Base-by-base conservation (phyloP, 2,797 vertebrate genomes). In the Periophthalmus magnuspinnatus region DNA sequence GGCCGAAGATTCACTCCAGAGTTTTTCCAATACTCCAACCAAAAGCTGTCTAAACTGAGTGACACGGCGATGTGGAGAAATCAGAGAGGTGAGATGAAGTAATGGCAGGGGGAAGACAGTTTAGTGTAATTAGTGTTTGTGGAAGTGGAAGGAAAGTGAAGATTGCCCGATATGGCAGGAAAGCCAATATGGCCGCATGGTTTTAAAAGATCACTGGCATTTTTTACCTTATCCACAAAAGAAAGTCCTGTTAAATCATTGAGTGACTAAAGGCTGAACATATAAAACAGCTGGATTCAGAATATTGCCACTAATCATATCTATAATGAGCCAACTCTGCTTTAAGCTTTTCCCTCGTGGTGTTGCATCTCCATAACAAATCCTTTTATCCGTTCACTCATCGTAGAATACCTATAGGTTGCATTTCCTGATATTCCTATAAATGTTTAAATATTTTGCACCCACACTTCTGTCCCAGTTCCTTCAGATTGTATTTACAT, bases 1-100 rank as follows among this genome's bases (percentile, higher is more conserved):
- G 8, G 76, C 81, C 74, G 76, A 88, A 88, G 89, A 90, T 86
- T 90, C 85, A 84, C 85, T 85, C 82, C 19, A 28, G 76, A 82
- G 80, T 84, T 83, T 85, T 86, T 34, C 82, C 61, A 81, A 79
- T 80, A 79, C 74, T 84, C 77, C 47, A 84, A 83, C 75, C 79
- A 74, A 86, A 65, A 84, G 81, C 78, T 84, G 80, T 89, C 84
- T 78, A 86, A 75, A 84, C 55, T 65, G 74, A 87, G 69, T 75
- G 81, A 71, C 71, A 79, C 52, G 47, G 68, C 55, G 34, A 81
- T 45, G 13, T 45, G 13, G 41, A 45, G 41, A 45, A 45, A 45
- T 81, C 75, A 82, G 66, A 33, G 24, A 47, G 60, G 56, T 66
- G 63, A 17, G 19, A 55, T 57, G 73, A 75, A 24, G 60, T 65